These are phyloP conservation scores for Delichon dasypus DNA, from an alignment of 2,797 vertebrate species.

Conservation along the genomic window DNA sequence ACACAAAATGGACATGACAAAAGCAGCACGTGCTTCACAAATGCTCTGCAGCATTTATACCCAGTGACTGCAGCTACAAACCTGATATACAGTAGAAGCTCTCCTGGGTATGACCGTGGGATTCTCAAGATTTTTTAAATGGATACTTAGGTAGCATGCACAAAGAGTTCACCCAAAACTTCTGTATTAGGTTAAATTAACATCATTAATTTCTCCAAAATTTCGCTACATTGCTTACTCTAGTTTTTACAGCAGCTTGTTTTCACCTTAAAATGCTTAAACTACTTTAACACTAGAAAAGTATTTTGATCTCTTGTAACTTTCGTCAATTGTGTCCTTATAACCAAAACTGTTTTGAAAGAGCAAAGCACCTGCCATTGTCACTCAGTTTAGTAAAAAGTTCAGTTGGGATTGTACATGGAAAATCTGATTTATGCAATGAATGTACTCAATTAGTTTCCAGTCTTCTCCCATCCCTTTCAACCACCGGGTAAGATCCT, in stretches of 20 bases:
- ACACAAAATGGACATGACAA: constrained; percentile 38
- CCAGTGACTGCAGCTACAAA: constrained; percentile 2
- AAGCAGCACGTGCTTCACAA: constrained; percentile 45
- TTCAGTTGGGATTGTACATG: neutral
- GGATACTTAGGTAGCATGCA: constrained; percentile 17
- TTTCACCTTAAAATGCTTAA: neutral
- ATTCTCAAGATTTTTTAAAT: neutral
- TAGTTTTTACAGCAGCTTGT: constrained; percentile 32
- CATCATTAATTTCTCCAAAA: neutral
- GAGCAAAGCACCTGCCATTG: neutral
- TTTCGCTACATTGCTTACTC: constrained; percentile 14
- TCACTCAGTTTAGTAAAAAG: neutral
- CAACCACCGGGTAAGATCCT: neutral
- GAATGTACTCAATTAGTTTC: neutral
- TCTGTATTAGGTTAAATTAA: neutral
- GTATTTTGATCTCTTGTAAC: neutral
- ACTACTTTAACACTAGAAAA: neutral
- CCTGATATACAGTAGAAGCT: neutral
- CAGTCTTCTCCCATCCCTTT: neutral
- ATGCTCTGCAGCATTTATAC: constrained; percentile 42
- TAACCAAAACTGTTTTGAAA: neutral
- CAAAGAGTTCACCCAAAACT: constrained; percentile 14
- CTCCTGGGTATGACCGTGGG: constrained; percentile 3
- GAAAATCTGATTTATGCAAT: neutral
- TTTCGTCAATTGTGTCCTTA: neutral